These are phyloP conservation scores for Limnodromus scolopaceus DNA, from an alignment of 2,797 vertebrate genomes.

Conservation along the genomic window DNA sequence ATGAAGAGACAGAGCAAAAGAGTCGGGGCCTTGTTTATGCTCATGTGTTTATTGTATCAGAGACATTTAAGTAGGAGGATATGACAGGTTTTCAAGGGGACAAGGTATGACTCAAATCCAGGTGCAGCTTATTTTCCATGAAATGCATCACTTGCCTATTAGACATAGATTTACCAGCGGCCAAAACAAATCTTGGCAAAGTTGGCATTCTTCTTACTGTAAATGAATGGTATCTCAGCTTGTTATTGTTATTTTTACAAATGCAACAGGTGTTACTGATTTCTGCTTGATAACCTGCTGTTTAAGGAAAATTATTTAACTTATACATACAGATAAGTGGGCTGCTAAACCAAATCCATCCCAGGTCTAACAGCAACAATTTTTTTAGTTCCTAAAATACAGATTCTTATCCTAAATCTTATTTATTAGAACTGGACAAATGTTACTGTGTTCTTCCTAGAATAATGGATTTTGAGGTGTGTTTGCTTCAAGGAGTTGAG, in stretches of 20 bases:
- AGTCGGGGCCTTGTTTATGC: slow-evolving; percentile 53
- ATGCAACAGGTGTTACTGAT: slow-evolving; percentile 62
- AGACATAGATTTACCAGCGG: slow-evolving; percentile 29
- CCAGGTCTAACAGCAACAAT: not conserved
- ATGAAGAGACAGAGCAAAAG: slow-evolving; percentile 28
- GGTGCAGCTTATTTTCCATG: slow-evolving; percentile 70
- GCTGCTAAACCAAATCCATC: slow-evolving; percentile 46
- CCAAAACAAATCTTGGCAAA: slow-evolving; percentile 62
- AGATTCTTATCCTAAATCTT: not conserved
- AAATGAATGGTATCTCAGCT: slow-evolving; percentile 50
- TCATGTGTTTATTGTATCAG: slow-evolving; percentile 68
- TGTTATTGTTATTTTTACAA: slow-evolving; percentile 61
- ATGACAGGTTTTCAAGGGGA: slow-evolving; percentile 67
- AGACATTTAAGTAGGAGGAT: slow-evolving; percentile 59
- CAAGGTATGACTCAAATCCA: slow-evolving; percentile 74
- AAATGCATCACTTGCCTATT: slow-evolving; percentile 47
- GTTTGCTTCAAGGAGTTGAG: not conserved
- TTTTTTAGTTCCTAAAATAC: not conserved
- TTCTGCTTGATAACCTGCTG: slow-evolving; percentile 49
- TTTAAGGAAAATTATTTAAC: slow-evolving; percentile 54
- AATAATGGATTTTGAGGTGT: not conserved
- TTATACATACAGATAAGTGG: slow-evolving; percentile 13
- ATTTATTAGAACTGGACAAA: not conserved
- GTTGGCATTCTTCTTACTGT: slow-evolving; percentile 40
- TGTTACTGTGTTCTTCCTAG: not conserved